Conservation (phyloP, 1,140 invertebrate species). For the Zaprionus taronus region DNA sequence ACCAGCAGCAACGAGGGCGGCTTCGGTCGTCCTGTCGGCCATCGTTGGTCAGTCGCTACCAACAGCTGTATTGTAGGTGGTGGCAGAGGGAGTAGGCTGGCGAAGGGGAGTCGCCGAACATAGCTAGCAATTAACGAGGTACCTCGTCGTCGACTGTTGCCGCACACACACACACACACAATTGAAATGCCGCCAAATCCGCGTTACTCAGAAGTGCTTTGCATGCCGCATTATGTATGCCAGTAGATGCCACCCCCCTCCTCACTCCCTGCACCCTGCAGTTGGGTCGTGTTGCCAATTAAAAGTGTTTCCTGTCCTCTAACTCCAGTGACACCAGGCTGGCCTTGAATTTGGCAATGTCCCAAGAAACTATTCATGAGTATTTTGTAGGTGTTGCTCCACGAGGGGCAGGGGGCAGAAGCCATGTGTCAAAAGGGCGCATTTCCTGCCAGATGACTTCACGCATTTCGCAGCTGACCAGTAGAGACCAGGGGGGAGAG, state of each 20-base stretch:
- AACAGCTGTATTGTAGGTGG: slow-evolving; percentile 17
- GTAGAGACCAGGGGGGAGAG: slow-evolving; percentile 39
- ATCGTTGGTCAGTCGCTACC: slow-evolving; percentile 11
- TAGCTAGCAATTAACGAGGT: slow-evolving; percentile 35
- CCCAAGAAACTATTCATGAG: neutral
- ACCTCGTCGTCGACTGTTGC: slow-evolving; percentile 28
- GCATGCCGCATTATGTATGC: slow-evolving; percentile 46
- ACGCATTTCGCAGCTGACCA: slow-evolving; percentile 64
- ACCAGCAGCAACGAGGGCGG: neutral
- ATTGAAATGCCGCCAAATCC: slow-evolving; percentile 47
- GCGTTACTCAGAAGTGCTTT: slow-evolving; percentile 27
- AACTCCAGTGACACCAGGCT: slow-evolving; percentile 10
- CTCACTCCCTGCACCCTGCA: neutral
- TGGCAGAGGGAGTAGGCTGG: neutral
- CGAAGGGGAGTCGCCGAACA: neutral
- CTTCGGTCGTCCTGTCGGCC: slow-evolving; percentile 38
- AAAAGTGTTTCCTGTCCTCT: slow-evolving; percentile 40
- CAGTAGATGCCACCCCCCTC: neutral
- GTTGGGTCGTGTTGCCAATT: slow-evolving; percentile 38
- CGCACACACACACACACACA: slow-evolving; percentile 9
- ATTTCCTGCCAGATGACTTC: slow-evolving; percentile 68
- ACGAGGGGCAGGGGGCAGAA: neutral
- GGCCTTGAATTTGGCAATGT: slow-evolving; percentile 45
- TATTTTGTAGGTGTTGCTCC: no score
- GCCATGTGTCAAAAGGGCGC: slow-evolving; percentile 35